phyloP scores from a whole-genome alignment of 2,113 vertebrate genomes.

The Clupea harengus region DNA sequence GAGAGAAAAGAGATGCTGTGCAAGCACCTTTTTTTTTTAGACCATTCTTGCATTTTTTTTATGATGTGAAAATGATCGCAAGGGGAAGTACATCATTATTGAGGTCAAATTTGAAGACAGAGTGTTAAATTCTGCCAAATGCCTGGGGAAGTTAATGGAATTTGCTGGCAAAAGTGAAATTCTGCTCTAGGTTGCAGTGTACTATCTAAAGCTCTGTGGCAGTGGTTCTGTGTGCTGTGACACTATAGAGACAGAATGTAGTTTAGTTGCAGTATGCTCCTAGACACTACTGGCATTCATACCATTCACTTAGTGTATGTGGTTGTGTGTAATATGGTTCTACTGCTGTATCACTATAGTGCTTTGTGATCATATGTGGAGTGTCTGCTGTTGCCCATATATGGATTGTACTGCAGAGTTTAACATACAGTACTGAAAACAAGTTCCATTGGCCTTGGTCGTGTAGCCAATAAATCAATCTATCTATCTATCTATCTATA shows the following conservation, averaged over 20 bases:
- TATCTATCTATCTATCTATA: too few species aligned
- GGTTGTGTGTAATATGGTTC: too few species aligned
- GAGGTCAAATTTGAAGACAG: slow-evolving; percentile 2
- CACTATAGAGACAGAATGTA: not conserved
- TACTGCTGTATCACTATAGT: too few species aligned
- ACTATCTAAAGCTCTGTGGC: not conserved
- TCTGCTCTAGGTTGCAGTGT: not conserved
- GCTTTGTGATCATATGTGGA: too few species aligned
- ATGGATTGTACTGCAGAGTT: too few species aligned
- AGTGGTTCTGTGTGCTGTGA: not conserved
- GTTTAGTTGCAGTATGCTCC: not conserved
- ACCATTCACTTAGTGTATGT: not conserved
- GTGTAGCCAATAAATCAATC: too few species aligned
- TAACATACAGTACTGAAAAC: too few species aligned
- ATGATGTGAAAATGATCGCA: not conserved
- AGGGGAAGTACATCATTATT: not conserved
- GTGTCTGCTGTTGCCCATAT: too few species aligned
- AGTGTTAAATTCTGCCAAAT: not conserved
- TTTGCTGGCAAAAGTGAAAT: slow-evolving; percentile 7
- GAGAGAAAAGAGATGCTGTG: not conserved
- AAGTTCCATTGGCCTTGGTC: too few species aligned
- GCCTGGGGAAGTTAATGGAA: not conserved
- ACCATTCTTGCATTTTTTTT: not conserved
- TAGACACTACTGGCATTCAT: not conserved
- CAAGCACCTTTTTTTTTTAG: not conserved